Conservation (phyloP, 2,888 invertebrate species). For the Nomada fucata region DNA sequence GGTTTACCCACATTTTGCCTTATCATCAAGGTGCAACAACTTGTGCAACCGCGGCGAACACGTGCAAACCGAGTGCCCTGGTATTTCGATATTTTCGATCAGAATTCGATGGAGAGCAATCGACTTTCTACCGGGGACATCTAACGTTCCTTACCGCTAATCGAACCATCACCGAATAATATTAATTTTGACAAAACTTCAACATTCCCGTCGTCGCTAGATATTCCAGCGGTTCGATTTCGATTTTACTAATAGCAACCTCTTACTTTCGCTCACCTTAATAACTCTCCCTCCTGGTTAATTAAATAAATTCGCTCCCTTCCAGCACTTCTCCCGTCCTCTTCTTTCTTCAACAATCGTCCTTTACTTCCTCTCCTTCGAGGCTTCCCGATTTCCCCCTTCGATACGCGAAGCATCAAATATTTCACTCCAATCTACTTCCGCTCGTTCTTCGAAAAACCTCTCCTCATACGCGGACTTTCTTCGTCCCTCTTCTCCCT, state of each 20-base stretch:
- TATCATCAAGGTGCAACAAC: constrained; percentile 1
- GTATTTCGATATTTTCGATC: not conserved
- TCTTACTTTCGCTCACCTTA: too few relatives aligned
- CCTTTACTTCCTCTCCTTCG: too few relatives aligned
- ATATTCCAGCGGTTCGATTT: too few relatives aligned
- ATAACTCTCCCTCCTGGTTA: too few relatives aligned
- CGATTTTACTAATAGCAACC: too few relatives aligned
- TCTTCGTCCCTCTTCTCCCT: not conserved
- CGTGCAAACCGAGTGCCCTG: not conserved
- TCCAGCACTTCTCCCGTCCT: too few relatives aligned
- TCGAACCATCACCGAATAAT: too few relatives aligned
- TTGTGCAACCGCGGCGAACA: not conserved
- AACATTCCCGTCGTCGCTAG: too few relatives aligned
- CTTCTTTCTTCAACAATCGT: too few relatives aligned
- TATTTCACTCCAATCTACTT: not conserved
- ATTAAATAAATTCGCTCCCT: too few relatives aligned
- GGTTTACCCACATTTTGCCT: constrained; percentile 8
- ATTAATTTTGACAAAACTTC: too few relatives aligned
- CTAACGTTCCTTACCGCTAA: too few relatives aligned
- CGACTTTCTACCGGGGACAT: not conserved
- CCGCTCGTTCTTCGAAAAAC: not conserved
- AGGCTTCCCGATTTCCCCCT: not conserved
- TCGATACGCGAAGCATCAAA: not conserved
- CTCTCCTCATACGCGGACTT: not conserved
- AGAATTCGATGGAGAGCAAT: not conserved